These are phyloP conservation scores for Enteromius trimaculatus DNA, from an alignment of 2,797 vertebrate species.

Conservation along the genomic window DNA sequence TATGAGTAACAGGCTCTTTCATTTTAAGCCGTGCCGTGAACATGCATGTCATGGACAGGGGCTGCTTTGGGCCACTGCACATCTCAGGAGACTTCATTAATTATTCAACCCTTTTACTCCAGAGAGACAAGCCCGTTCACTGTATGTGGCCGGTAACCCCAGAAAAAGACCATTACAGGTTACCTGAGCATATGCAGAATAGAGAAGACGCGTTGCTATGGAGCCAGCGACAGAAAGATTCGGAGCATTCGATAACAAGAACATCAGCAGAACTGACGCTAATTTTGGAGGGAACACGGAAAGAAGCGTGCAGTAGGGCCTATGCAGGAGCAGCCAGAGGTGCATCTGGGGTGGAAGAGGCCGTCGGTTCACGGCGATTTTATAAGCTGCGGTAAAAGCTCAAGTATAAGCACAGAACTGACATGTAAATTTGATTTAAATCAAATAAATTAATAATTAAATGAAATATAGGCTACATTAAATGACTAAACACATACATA, in stretches of 20 bases:
- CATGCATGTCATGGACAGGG: slow-evolving; percentile 46
- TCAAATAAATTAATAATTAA: neutral
- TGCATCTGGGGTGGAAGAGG: neutral
- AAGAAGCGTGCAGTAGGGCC: neutral
- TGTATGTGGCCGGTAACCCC: slow-evolving; percentile 35
- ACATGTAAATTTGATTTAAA: neutral
- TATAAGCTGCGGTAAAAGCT: neutral
- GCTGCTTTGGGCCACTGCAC: slow-evolving; percentile 45
- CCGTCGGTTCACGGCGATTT: neutral
- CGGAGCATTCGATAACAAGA: slow-evolving; percentile 10
- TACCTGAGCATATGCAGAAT: slow-evolving; percentile 32
- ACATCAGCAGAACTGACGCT: neutral
- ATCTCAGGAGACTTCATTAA: slow-evolving; percentile 67
- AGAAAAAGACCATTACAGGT: slow-evolving; percentile 26
- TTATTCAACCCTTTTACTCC: slow-evolving; percentile 69
- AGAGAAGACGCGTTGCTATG: slow-evolving; percentile 19
- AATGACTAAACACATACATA: neutral
- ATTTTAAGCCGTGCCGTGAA: slow-evolving; percentile 40
- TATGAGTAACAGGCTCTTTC: slow-evolving; percentile 15
- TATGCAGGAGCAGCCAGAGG: neutral
- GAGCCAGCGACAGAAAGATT: neutral
- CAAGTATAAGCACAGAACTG: neutral
- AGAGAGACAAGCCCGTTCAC: slow-evolving; percentile 21
- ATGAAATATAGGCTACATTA: neutral
- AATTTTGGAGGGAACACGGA: neutral